Conservation (phyloP, 2,113 vertebrate species). For the Murina feae region DNA sequence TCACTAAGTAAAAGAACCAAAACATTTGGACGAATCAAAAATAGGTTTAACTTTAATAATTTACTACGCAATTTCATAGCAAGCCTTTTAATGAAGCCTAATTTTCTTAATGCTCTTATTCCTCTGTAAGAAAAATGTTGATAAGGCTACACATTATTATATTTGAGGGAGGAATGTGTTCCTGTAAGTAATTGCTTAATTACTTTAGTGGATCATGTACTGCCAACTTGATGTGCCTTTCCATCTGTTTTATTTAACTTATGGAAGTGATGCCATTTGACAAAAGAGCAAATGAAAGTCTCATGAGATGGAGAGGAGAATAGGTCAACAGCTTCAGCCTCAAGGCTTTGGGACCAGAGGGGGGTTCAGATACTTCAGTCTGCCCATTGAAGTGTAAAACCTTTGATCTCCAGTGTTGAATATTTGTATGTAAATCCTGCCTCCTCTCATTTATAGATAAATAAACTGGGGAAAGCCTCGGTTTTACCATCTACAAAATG, state of each 20-base stretch:
- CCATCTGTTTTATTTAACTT: slow-evolving; percentile 75
- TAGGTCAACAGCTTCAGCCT: slow-evolving; percentile 10
- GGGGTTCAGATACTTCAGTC: background rate
- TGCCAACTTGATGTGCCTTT: slow-evolving; percentile 61
- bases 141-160: slow-evolving; percentile 62
- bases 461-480: background rate
- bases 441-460: background rate
- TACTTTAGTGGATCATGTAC: slow-evolving; percentile 68
- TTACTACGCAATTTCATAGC: slow-evolving; percentile 70
- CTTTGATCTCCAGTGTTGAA: background rate
- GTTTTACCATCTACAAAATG: background rate
- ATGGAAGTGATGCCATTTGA: slow-evolving; percentile 65
- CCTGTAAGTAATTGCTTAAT: slow-evolving; percentile 77
- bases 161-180: slow-evolving; percentile 59
- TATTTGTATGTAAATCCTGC: background rate
- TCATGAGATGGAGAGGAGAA: background rate
- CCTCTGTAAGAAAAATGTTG: slow-evolving; percentile 65
- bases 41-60: slow-evolving; percentile 70
- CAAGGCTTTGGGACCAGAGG: background rate
- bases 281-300: slow-evolving; percentile 62
- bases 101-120: slow-evolving; percentile 69
- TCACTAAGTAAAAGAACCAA: slow-evolving; percentile 56
- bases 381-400: background rate
- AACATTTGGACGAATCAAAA: slow-evolving; percentile 43
- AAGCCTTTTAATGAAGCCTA: slow-evolving; percentile 59